Base-by-base conservation (phyloP, 1,140 invertebrate genomes). In the Drosophila elegans region DNA sequence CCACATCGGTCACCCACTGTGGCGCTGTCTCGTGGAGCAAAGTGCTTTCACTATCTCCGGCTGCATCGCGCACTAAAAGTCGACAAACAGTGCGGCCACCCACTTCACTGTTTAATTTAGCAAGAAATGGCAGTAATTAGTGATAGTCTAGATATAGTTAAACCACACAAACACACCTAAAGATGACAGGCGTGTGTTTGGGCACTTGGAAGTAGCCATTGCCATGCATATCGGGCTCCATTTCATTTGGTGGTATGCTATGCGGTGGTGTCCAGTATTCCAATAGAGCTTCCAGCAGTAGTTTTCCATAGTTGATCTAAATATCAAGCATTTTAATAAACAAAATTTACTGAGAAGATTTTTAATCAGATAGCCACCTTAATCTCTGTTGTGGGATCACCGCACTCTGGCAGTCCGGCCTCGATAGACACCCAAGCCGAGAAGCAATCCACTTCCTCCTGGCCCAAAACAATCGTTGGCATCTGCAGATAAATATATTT, bases 371-470 rank as follows among this genome's bases (percentile, higher is more conserved):
- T 13, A 10, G 6, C 0, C 0, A 91, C 95, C 95, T 97, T 92
- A 42, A 91, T 92, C 54, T 99, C 91, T 96, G 97, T 93, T 98
- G 98, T 78, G 95, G 95, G 76, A 95, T 96, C 85, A 96, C 84
- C 85, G 32, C 86, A 90, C 56, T 92, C 92, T 16, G 91, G 95
- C 56, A 99, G 94, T 2, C 97, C 98, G 38, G 97, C 97, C 91
- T 99, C 98, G 92, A 97, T 98, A 51, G 98, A 99, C 2, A 99
- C 97, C 99, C 99, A 99, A 3, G 99, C 98, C 36, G 98, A 96
- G 90, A 99, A 97, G 92, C 98, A 99, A 91, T 99, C 99, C 2
- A 97, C 97, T 93, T 99, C 99, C 92, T 99, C 99, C 93, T 98
- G 97, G 1, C 96, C 97, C 75, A 99, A 94, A 91, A 99, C 98